A percentile compares a stretch with the other conserved stretches of the same genome.
phyloP scores from a whole-genome alignment of 2,888 invertebrate species.

The Eretmocerus hayati region DNA sequence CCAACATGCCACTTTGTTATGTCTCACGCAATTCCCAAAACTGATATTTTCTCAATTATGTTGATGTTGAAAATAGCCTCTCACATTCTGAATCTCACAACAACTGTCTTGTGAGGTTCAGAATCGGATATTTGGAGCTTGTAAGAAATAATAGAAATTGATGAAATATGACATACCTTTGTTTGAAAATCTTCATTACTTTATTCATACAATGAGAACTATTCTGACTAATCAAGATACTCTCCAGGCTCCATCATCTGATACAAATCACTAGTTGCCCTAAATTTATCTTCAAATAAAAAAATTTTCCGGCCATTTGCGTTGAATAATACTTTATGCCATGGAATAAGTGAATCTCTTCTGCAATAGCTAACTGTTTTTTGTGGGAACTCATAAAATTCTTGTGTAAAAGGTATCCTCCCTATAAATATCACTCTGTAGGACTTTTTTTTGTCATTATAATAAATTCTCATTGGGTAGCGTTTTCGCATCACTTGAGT shows the following conservation, averaged over 20 bases:
- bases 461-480: slow-evolving; percentile 23
- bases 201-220: background rate
- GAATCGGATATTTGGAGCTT: background rate
- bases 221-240: background rate
- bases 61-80: too few species aligned
- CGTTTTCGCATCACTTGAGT: background rate
- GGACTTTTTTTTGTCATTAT: slow-evolving; percentile 1
- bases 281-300: slow-evolving; percentile 20
- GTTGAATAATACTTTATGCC: slow-evolving; percentile 11
- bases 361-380: background rate
- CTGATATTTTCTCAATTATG: too few species aligned
- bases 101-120: too few species aligned
- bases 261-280: slow-evolving; percentile 17
- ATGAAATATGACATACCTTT: background rate
- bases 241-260: slow-evolving; percentile 3
- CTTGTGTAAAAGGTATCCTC: slow-evolving; percentile 11
- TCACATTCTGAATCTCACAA: too few species aligned
- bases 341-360: slow-evolving; percentile 4
- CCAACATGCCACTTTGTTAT: too few species aligned
- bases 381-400: slow-evolving; percentile 7
- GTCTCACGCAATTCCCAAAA: too few species aligned
- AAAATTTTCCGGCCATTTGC: slow-evolving; percentile 15
- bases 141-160: too few species aligned
- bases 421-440: slow-evolving; percentile 20
- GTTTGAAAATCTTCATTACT: too few species aligned